phyloP scores from a whole-genome alignment of 2,888 invertebrate species.

The Cordilura impudica region DNA sequence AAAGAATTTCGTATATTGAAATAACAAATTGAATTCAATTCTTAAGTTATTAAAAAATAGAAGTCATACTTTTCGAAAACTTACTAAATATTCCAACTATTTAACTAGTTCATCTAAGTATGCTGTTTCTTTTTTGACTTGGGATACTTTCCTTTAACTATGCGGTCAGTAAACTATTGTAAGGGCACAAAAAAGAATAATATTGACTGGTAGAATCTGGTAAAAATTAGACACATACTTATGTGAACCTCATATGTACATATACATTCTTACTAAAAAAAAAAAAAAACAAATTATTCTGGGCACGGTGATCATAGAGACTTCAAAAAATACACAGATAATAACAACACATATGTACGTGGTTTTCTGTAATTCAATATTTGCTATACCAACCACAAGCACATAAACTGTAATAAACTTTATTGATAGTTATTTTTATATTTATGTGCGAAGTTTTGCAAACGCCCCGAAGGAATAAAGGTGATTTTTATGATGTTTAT shows the following conservation, averaged over 20 bases:
- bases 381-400: slow-evolving; percentile 1
- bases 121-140: too few relatives aligned
- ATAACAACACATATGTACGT: neutral
- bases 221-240: neutral
- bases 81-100: too few relatives aligned
- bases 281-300: slow-evolving; percentile 17
- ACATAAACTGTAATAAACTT: slow-evolving; percentile 1
- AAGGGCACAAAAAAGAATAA: too few relatives aligned
- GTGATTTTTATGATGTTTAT: neutral
- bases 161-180: too few relatives aligned
- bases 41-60: too few relatives aligned
- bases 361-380: neutral
- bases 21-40: too few relatives aligned
- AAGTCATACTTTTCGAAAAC: too few relatives aligned
- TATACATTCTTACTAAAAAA: neutral
- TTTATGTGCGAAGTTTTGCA: neutral
- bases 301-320: neutral
- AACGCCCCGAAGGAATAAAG: neutral
- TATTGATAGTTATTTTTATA: neutral
- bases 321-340: neutral
- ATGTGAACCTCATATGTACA: neutral
- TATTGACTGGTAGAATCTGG: neutral
- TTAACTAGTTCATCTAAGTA: too few relatives aligned
- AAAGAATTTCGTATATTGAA: too few relatives aligned
- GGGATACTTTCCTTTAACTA: too few relatives aligned